Evolutionary conservation across 2,797 vertebrate species (phyloP).

Genomic region (Lates japonicus): DNA sequence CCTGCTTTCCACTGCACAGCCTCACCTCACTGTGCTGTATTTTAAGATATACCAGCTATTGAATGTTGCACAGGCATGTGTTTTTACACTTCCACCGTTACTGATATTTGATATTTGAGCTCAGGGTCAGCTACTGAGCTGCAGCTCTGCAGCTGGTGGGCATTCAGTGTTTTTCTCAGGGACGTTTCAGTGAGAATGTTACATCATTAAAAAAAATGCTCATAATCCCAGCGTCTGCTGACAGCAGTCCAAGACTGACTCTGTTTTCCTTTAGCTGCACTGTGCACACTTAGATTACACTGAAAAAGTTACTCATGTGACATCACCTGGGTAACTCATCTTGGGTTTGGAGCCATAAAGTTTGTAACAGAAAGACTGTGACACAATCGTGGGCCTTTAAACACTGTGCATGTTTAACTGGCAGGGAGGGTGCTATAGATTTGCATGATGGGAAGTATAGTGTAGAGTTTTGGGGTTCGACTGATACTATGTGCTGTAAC

Average conservation of each 20-base stretch:
- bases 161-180: slow-evolving; percentile 1
- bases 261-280: neutral
- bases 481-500: neutral
- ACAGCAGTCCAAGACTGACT: neutral
- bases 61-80: neutral
- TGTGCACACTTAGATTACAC: neutral
- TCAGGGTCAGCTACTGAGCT: slow-evolving; percentile 2
- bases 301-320: neutral
- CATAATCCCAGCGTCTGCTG: neutral
- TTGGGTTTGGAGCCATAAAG: neutral
- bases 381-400: neutral
- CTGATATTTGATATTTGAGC: slow-evolving; percentile 29
- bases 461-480: neutral
- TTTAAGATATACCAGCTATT: slow-evolving; percentile 20
- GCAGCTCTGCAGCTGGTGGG: slow-evolving; percentile 12
- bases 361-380: neutral
- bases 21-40: neutral
- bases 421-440: neutral
- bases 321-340: neutral
- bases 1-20: slow-evolving; percentile 8
- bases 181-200: slow-evolving; percentile 5
- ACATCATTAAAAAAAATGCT: neutral
- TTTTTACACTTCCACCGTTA: neutral
- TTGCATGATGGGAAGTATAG: neutral
- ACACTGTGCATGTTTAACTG: neutral